Conservation (phyloP, 2,113 vertebrate genomes). For the Progne subis region DNA sequence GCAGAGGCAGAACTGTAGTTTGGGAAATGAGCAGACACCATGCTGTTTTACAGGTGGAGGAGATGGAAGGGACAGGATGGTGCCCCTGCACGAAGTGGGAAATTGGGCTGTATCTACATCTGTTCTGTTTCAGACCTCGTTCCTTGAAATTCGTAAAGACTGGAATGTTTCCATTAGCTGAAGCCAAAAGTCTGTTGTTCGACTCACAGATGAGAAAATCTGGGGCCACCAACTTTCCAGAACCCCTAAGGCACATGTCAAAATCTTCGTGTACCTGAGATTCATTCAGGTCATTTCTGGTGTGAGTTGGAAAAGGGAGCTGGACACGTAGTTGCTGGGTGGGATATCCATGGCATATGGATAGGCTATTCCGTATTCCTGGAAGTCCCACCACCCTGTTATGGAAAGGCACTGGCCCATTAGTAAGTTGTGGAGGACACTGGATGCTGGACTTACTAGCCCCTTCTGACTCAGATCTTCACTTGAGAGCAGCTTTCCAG, state of each 20-base stretch:
- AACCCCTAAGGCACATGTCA: background rate
- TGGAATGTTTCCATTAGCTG: background rate
- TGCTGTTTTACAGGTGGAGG: background rate
- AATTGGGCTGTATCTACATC: background rate
- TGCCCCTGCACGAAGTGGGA: background rate
- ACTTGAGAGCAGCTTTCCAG: background rate
- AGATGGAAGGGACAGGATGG: background rate
- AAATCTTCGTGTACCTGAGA: background rate
- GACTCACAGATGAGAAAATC: background rate
- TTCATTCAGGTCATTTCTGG: background rate
- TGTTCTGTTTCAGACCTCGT: background rate
- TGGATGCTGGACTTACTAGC: background rate
- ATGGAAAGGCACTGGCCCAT: background rate
- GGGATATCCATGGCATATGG: background rate
- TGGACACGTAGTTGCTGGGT: background rate
- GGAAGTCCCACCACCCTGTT: background rate
- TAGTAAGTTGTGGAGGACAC: background rate
- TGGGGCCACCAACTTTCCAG: background rate
- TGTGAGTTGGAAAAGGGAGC: background rate
- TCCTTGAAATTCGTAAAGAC: background rate
- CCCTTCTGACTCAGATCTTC: background rate
- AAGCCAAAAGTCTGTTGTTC: background rate
- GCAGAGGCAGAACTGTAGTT: background rate
- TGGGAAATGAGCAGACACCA: background rate
- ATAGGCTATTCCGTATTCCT: background rate